Evolutionary conservation across 37 sponge, comb jelly and placozoan genomes (phyloP), one percentile per base, ranked within the genome.

Genomic region (Halisarca cf. caerulea): DNA sequence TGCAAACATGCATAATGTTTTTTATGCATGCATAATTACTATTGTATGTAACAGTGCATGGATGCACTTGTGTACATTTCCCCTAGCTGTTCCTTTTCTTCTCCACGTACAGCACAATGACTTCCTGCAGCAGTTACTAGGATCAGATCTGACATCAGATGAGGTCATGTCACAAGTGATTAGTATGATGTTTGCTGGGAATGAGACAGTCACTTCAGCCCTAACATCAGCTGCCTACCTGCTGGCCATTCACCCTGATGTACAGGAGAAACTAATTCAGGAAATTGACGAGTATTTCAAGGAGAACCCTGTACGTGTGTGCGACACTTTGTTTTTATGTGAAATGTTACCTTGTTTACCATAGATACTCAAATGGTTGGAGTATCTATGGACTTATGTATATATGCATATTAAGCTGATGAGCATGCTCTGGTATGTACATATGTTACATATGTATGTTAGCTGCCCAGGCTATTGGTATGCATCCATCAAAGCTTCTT

Each of bases 181-280:
- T 37, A 74, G 77, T 41, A n/a, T 74, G 1, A 40, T 74, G 77
- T 74, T 74, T 35, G 1, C 77, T 1, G 77, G 77, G 21, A 74
- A 74, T 6, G 77, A 74, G 45, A 74, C 77, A 11, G 42, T 37
- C 44, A 74, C 77, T 0, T 36, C 30, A 5, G 45, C 77, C 25
- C 77, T 74, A 11, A 74, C 77, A 21, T 74, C 36, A n/a, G 45
- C 45, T 4, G 24, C 21, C 44, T 74, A 74, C 77, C 45, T 43
- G 24, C 44, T 74, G 11, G 77, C 77, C 45, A 40, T 43, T 11
- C 0, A 38, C 44, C 77, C 77, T 41, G 43, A 42, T 41, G 45
- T 74, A 40, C 77, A 74, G 77, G 77, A 74, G 9, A 74, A 2
- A 20, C 77, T 74, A 2, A 44, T 37, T 0, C n/a, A 74, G 1